Evolutionary conservation across 2,797 vertebrate genomes (phyloP).

Genomic region (Cyclopterus lumpus): DNA sequence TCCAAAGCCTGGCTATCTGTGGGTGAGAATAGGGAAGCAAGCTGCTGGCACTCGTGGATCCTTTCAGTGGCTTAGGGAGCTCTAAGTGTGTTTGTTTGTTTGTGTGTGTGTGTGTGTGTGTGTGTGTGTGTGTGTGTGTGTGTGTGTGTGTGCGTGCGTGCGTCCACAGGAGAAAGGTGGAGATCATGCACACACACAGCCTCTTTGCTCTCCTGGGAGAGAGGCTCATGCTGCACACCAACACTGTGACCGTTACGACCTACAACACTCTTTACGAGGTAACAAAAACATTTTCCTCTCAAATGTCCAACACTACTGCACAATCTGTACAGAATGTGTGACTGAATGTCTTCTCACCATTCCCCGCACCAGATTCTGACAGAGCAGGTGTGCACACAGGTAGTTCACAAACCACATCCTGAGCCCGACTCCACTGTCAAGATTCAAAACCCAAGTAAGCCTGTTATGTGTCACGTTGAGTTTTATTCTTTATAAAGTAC

Average conservation of each 20-base stretch:
- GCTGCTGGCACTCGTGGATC: constrained; percentile 60
- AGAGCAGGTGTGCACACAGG: constrained; percentile 96
- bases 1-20: constrained; percentile 56
- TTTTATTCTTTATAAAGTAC: background rate
- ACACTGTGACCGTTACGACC: constrained; percentile 92
- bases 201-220: constrained; percentile 96
- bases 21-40: constrained; percentile 44
- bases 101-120: constrained; percentile 32
- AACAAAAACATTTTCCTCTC: constrained; percentile 50
- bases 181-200: constrained; percentile 98
- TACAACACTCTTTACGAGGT: constrained; percentile 98
- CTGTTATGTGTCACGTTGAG: background rate
- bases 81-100: constrained; percentile 48
- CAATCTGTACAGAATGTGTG: background rate
- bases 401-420: constrained; percentile 94
- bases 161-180: constrained; percentile 90
- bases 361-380: constrained; percentile 89
- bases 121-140: no score
- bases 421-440: constrained; percentile 95
- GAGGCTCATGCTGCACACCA: constrained; percentile 93
- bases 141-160: constrained; percentile 14
- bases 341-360: constrained; percentile 12
- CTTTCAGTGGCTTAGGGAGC: constrained; percentile 62
- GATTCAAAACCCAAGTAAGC: constrained; percentile 98
- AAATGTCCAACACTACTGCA: constrained; percentile 4